Conservation (phyloP, 2,888 invertebrate species). For the Melolontha melolontha region DNA sequence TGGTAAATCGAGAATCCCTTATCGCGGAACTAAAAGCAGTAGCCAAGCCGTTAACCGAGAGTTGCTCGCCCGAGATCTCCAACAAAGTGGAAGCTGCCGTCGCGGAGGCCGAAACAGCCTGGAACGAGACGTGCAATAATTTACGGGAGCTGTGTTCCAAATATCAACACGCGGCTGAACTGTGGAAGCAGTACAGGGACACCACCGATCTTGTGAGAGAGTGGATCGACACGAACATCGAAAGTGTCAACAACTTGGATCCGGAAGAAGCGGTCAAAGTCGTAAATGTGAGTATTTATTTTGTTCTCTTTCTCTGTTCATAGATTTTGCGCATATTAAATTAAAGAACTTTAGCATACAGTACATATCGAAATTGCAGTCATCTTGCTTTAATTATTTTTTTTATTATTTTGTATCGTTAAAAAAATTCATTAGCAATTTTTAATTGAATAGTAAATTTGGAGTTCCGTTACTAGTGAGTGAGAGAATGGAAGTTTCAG, state of each 20-base stretch:
- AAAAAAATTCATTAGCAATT: too few relatives aligned
- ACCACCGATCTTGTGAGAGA: constrained; percentile 81
- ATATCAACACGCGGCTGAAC: constrained; percentile 84
- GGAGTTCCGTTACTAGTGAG: too few relatives aligned
- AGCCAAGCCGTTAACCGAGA: constrained; percentile 79
- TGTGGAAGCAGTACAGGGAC: constrained; percentile 85
- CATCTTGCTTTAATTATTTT: too few relatives aligned
- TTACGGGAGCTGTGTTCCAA: constrained; percentile 80
- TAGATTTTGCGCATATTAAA: too few relatives aligned
- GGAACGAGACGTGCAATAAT: constrained; percentile 83
- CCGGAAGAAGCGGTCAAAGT: constrained; percentile 79
- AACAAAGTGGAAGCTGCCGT: constrained; percentile 81
- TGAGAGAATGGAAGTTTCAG: too few relatives aligned
- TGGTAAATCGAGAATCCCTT: constrained; percentile 79
- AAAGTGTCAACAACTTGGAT: constrained; percentile 76
- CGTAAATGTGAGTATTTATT: constrained; percentile 72
- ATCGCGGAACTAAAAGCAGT: constrained; percentile 78
- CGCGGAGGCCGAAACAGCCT: constrained; percentile 82
- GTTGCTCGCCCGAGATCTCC: constrained; percentile 78
- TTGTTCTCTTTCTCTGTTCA: not conserved
- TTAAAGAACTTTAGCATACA: too few relatives aligned
- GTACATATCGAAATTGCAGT: too few relatives aligned
- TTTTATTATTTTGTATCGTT: too few relatives aligned
- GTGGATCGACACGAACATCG: constrained; percentile 83
- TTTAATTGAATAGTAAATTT: too few relatives aligned